phyloP scores from a whole-genome alignment of 2,113 vertebrate species.

The Nibea coibor region DNA sequence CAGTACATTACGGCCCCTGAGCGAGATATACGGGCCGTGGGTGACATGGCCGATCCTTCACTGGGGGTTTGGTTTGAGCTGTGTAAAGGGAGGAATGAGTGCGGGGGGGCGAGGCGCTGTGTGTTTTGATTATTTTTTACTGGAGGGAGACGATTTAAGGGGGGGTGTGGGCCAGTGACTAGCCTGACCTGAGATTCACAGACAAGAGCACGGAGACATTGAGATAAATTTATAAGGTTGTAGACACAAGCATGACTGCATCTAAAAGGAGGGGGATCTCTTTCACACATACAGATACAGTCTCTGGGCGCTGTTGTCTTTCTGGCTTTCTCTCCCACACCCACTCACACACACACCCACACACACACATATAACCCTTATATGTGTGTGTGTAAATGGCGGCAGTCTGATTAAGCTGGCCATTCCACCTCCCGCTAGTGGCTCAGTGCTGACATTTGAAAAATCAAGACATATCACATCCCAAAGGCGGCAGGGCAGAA shows the following conservation, averaged over 20 bases:
- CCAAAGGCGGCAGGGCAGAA: constrained; percentile 93
- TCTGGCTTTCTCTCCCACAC: neutral
- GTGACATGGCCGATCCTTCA: constrained; percentile 96
- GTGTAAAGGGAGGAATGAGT: constrained; percentile 71
- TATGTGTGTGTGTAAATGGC: constrained; percentile 95
- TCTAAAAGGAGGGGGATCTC: constrained; percentile 89
- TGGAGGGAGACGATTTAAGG: constrained; percentile 84
- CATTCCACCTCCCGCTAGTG: constrained; percentile 93
- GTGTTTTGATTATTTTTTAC: constrained; percentile 98
- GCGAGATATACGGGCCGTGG: constrained; percentile 94
- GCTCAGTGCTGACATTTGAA: constrained; percentile 98
- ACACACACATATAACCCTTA: constrained; percentile 62
- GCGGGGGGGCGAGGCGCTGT: constrained; percentile 67
- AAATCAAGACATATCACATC: constrained; percentile 97
- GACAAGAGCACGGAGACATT: constrained; percentile 91
- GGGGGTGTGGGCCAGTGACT: constrained; percentile 79
- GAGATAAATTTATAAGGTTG: constrained; percentile 94
- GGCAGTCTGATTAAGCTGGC: constrained; percentile 95
- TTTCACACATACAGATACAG: constrained; percentile 60
- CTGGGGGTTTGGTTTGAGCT: constrained; percentile 83
- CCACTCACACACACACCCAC: constrained; percentile 17
- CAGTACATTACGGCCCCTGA: constrained; percentile 94
- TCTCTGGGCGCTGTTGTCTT: constrained; percentile 56
- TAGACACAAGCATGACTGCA: constrained; percentile 92
- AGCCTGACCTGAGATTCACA: constrained; percentile 68